Evolutionary conservation across 2,113 vertebrate species (phyloP).

Genomic region (Oceanodroma tethys): DNA sequence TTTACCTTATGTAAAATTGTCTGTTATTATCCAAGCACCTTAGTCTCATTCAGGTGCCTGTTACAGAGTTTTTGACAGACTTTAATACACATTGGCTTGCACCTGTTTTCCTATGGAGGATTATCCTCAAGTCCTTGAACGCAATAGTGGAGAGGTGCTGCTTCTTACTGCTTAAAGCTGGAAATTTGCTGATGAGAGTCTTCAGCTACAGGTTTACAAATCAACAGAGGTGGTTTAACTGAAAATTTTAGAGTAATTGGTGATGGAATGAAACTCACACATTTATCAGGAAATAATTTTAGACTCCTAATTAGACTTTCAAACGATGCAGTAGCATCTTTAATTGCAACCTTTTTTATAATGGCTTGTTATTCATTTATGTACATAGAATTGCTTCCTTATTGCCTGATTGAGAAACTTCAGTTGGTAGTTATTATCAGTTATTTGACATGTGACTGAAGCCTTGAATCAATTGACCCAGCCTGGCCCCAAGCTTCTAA

Average conservation of each 20-base stretch:
- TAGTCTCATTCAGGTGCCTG: neutral
- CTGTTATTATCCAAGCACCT: neutral
- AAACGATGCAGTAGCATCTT: constrained; percentile 17
- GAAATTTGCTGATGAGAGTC: neutral
- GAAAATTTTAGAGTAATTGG: neutral
- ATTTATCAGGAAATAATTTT: constrained; percentile 50
- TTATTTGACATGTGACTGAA: constrained; percentile 9
- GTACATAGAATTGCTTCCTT: constrained; percentile 29
- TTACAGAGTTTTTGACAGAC: neutral
- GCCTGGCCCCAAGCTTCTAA: neutral
- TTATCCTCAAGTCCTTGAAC: neutral
- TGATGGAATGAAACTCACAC: neutral
- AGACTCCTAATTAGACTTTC: constrained; percentile 26
- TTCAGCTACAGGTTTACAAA: neutral
- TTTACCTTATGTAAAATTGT: neutral
- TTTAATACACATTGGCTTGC: neutral
- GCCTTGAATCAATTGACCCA: neutral
- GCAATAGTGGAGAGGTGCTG: neutral
- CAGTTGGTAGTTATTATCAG: constrained; percentile 19
- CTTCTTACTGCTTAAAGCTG: neutral
- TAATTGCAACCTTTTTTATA: constrained; percentile 31
- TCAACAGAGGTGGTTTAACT: neutral
- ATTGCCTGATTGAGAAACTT: constrained; percentile 28
- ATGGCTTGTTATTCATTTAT: constrained; percentile 27
- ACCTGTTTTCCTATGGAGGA: neutral